These are phyloP conservation scores for Pithecia hirsuta DNA, from an alignment of 2,797 vertebrate genomes.

Conservation along the genomic window DNA sequence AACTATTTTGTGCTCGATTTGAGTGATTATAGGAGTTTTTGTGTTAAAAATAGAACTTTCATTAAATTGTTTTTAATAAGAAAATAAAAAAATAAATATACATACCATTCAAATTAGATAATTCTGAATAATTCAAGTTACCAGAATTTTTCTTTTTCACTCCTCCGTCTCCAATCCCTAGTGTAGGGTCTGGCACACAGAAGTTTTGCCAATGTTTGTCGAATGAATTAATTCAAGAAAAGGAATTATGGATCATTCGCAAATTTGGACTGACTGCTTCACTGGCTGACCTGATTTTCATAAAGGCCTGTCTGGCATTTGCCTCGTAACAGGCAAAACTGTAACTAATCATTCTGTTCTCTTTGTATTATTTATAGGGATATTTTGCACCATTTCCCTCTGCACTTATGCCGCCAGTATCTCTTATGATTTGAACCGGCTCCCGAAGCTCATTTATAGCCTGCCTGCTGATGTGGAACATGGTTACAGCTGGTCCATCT, in stretches of 20 bases:
- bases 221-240: conserved; percentile 19
- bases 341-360: background rate
- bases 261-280: background rate
- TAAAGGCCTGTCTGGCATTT: conserved; percentile 30
- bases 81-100: background rate
- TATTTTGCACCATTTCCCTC: conserved; percentile 93
- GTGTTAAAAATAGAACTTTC: background rate
- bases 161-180: background rate
- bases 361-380: conserved; percentile 83
- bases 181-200: background rate
- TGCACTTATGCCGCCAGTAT: conserved; percentile 92
- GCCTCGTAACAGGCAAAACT: background rate
- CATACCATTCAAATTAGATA: background rate
- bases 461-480: conserved; percentile 91
- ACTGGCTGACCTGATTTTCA: background rate
- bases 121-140: background rate
- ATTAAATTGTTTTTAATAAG: conserved; percentile 1
- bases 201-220: background rate
- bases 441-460: conserved; percentile 91
- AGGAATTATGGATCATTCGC: background rate
- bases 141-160: background rate
- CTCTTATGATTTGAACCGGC: conserved; percentile 91
- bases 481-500: conserved; percentile 92
- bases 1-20: background rate
- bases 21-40: background rate